Conservation (phyloP, 23 tunicate genomes). For the Halocynthia roretzi region DNA sequence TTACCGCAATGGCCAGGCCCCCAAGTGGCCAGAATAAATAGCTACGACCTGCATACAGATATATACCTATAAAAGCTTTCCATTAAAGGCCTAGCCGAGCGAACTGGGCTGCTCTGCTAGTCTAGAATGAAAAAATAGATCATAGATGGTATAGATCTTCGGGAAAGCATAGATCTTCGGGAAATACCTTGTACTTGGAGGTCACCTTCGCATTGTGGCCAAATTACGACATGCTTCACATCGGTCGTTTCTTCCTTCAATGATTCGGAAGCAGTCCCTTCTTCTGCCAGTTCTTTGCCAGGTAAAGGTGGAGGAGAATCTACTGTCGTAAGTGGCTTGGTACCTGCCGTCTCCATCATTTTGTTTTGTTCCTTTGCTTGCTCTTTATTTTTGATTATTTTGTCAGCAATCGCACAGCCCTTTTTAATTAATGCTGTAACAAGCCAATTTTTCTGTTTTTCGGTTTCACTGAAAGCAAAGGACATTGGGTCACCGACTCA, state of each 20-base stretch:
- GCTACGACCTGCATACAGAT: no score
- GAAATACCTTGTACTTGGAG: conserved; percentile 2
- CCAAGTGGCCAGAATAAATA: no score
- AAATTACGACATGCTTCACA: neutral
- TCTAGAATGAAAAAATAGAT: no score
- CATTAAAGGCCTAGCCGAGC: no score
- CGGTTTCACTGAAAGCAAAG: conserved; percentile 55
- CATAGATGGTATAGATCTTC: no score
- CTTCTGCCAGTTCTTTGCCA: neutral
- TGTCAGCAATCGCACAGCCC: conserved; percentile 69
- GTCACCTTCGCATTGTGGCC: conserved; percentile 9
- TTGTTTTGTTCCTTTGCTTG: neutral
- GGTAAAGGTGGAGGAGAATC: conserved; percentile 3
- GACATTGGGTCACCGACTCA: no score
- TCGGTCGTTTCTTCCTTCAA: no score
- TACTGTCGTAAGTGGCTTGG: neutral
- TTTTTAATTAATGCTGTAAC: conserved; percentile 42
- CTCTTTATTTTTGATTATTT: conserved; percentile 23
- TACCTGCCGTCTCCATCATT: neutral
- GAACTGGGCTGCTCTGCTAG: no score
- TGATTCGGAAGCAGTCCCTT: neutral
- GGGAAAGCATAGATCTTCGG: no score
- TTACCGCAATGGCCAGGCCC: no score
- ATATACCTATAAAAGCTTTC: no score
- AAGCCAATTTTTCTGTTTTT: conserved; percentile 51